Percentiles rank a stretch among this genome's conserved stretches.
These are phyloP conservation scores for Orycteropus afer DNA, from an alignment of 2,113 vertebrate species.

Conservation along the genomic window DNA sequence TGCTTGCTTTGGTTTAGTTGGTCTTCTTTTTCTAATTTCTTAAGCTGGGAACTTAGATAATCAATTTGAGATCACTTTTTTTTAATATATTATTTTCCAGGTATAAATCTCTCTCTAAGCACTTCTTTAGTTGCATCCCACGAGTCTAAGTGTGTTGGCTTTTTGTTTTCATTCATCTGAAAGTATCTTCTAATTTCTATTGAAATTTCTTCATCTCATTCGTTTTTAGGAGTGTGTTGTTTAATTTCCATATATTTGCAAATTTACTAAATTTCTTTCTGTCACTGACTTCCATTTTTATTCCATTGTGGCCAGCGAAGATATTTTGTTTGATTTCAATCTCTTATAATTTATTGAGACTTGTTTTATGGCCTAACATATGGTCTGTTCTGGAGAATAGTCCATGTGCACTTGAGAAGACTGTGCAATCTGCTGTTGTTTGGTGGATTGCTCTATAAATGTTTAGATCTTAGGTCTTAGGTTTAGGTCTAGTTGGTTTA, in stretches of 20 bases:
- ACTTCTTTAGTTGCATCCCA: background rate
- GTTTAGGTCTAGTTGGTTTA: background rate
- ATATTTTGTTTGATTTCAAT: background rate
- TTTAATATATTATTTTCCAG: background rate
- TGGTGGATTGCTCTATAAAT: background rate
- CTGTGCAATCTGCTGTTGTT: too few relatives aligned
- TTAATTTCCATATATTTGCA: background rate
- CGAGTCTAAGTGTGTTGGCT: background rate
- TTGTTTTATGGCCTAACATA: background rate
- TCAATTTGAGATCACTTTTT: background rate
- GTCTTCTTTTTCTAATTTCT: background rate
- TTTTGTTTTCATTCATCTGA: background rate
- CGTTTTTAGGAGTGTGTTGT: background rate
- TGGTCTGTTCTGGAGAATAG: background rate
- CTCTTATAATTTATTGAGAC: background rate
- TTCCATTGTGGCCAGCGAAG: background rate
- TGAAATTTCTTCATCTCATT: background rate
- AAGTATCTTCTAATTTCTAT: conserved; percentile 9
- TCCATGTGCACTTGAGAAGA: background rate
- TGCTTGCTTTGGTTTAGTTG: background rate
- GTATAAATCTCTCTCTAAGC: background rate
- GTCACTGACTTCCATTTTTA: background rate
- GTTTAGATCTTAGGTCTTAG: too few relatives aligned
- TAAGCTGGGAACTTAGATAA: background rate
- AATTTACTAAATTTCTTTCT: background rate